Base-by-base conservation (phyloP, 1,140 invertebrate genomes). In the Hylaeus volcanicus region DNA sequence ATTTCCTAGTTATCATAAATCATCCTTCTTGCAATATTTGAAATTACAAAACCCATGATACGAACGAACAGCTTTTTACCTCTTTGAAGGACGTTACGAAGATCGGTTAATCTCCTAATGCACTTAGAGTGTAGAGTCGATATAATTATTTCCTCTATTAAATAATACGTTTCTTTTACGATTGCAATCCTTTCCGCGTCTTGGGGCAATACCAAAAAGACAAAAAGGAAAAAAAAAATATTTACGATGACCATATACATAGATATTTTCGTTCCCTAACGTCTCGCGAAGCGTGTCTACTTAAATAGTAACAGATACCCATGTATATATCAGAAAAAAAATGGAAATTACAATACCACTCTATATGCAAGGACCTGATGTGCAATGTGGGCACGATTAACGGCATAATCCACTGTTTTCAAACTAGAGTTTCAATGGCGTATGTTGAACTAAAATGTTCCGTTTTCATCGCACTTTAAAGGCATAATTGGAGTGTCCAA, bases 381-480 rank as follows among this genome's bases (percentile, higher is more conserved):
- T 6, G 5, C 37, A 45, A 41, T 11, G 15, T 41, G 45, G 37
- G 15, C 5, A 61, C 43, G 8, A 66, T 45, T 39, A 26, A 48
- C 26, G 14, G 11, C 55, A 68, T 66, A 14, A 60, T 75, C 37
- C 3, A n/a, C 68, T 55, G 3, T 1, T 73, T 65, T 65, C 12
- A 14, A 66, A 58, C 1, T 39, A 37, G 4, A 58, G 41, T 71
- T n/a, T 60, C 9, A 51, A 55, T 51, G 48, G 43, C 6, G 3
- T 1, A 11, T 63, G 68, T 70, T 55, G 45, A 2, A 55, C 55
- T 61, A 4, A 6, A 76, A 26, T 3, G 15, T 39, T 73, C 12
- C 68, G 78, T 81, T 83, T 81, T 81, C 79, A 83, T 81, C 14
- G 79, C 82, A 83, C 79, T 83, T 83, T 71, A 61, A 83, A 83